Evolutionary conservation across 1,140 invertebrate genomes (phyloP).

Genomic region (Neodiprion pinetum): DNA sequence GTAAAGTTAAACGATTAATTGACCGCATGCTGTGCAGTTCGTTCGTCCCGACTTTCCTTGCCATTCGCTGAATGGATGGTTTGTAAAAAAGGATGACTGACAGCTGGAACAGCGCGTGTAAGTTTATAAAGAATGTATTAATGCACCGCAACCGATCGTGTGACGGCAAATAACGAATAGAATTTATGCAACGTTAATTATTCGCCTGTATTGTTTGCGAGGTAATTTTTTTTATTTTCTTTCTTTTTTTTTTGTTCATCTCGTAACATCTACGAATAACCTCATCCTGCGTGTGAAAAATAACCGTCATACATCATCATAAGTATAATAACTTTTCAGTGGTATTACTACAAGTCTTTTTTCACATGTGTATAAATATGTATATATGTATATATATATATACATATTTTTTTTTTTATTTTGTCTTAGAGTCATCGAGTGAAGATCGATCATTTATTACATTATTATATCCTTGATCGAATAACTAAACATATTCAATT

Average conservation of each 20-base stretch:
- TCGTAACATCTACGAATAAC: no score
- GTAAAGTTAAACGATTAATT: slow-evolving; percentile 1
- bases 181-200: no score
- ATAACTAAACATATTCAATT: no score
- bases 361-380: slow-evolving; percentile 19
- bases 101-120: neutral
- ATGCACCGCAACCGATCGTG: no score
- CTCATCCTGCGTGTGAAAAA: no score
- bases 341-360: slow-evolving; percentile 31
- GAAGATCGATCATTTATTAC: no score
- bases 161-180: no score
- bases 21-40: neutral
- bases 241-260: slow-evolving; percentile 12
- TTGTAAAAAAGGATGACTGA: neutral
- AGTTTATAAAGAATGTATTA: no score
- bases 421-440: neutral
- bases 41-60: neutral
- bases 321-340: no score
- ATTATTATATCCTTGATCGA: no score
- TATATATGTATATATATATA: slow-evolving; percentile 14
- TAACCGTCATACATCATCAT: no score
- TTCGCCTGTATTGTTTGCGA: no score
- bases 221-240: neutral
- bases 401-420: neutral
- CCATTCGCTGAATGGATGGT: neutral